Evolutionary conservation across 2,888 invertebrate species (phyloP), one percentile per base, ranked within the genome.

Genomic region (Isoperla grammatica): DNA sequence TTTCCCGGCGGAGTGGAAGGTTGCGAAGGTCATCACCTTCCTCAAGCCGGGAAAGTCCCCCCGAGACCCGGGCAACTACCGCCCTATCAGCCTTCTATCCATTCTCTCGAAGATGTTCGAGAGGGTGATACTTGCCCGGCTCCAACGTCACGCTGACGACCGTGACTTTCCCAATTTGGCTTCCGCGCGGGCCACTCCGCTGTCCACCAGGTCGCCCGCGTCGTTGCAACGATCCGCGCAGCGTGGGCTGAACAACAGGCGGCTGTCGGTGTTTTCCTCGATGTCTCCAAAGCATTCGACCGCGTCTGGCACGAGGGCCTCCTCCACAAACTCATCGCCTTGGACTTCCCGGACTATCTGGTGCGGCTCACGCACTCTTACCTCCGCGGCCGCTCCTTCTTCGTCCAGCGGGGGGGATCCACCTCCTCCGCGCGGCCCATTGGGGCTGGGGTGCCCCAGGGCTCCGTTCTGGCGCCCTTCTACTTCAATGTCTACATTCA

Each of bases 31-130:
- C 37, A 63, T 66, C 6, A 59, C 65, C 23, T 60, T 69, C 15
- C 65, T 54, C 1, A 69, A 69, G 63, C 64, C 66, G 5, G 64
- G 61, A 19, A 70, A 70, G 63, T 42, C 54, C n/a, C 59, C 54
- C 1, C 19, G 37, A 6, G 13, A 56, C 37, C 57, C 66, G 8
- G 49, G 8, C 23, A 66, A 59, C 45, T 69, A 68, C 49, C 57
- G 68, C 29, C 68, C 68, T 2, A 68, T 69, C 12, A 64, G 65
- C n/a, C 63, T 70, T 2, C 63, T 69, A 1, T 46, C 60, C 12
- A 55, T 54, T 29, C 29, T 67, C 15, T 60, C 66, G 37, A 69
- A 70, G 60, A 5, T 69, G 8, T 42, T 65, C 2, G 68, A 71
- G 59, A 64, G 60, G 59, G 46, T 67, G 9, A 54, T 67, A 12